A percentile compares a stretch with the other conserved stretches of the same genome.
phyloP scores from a whole-genome alignment of 2,113 vertebrate species.

The Embiotoca jacksoni region DNA sequence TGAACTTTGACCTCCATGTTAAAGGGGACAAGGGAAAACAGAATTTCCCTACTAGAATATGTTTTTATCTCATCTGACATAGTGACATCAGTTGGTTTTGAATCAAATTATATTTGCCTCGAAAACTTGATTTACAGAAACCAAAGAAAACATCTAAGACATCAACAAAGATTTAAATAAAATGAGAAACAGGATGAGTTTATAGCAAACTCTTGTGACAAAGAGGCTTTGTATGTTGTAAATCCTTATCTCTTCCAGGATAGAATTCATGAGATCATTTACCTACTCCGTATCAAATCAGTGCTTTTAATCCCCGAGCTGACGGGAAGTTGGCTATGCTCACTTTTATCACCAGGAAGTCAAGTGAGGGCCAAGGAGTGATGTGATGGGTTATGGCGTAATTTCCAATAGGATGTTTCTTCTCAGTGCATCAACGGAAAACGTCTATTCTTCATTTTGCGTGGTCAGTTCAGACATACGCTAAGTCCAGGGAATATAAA shows the following conservation, averaged over 20 bases:
- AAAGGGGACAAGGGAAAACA: too few species aligned
- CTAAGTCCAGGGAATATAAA: not conserved
- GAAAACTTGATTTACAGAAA: not conserved
- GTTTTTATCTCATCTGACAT: too few species aligned
- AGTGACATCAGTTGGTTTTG: not conserved
- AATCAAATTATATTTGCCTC: not conserved
- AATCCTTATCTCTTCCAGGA: not conserved
- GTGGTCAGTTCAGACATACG: not conserved
- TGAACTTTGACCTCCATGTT: too few species aligned
- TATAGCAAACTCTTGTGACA: too few species aligned
- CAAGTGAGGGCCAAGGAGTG: not conserved
- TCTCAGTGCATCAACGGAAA: not conserved
- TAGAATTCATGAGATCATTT: not conserved
- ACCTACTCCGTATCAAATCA: not conserved
- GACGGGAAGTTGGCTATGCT: slow-evolving; percentile 23
- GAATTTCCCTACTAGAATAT: too few species aligned
- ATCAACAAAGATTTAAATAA: not conserved
- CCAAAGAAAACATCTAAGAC: not conserved
- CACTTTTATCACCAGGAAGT: slow-evolving; percentile 8
- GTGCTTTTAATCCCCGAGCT: not conserved
- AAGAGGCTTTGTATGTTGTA: too few species aligned
- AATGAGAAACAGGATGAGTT: too few species aligned
- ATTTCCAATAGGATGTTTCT: not conserved
- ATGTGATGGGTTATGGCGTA: slow-evolving; percentile 5
- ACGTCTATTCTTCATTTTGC: not conserved